These are phyloP conservation scores for Scaptomyza montana DNA, from an alignment of 1,140 invertebrate genomes.

Conservation along the genomic window DNA sequence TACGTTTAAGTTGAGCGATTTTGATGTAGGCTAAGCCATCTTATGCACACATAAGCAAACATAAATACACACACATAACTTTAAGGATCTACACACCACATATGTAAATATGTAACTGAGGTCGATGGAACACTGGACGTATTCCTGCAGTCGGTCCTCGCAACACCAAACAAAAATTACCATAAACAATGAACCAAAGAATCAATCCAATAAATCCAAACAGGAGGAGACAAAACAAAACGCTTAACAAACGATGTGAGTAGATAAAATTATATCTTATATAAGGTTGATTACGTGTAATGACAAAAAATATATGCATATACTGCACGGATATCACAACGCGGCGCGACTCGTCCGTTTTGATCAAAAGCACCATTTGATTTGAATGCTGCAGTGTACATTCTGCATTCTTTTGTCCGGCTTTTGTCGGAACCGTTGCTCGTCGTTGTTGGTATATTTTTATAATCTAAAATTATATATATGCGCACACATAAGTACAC, in stretches of 20 bases:
- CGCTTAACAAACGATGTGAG: conserved; percentile 41
- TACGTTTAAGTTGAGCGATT: conserved; percentile 51
- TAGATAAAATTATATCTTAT: conserved; percentile 43
- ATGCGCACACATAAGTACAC: conserved; percentile 35
- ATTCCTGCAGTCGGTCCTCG: conserved; percentile 23
- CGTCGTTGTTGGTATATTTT: conserved; percentile 67
- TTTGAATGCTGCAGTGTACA: conserved; percentile 67
- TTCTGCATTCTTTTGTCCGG: conserved; percentile 70
- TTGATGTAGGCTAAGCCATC: conserved; percentile 48
- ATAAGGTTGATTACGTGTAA: conserved; percentile 45
- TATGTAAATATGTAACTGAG: neutral
- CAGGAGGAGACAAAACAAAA: conserved; percentile 10
- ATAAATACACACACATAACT: conserved; percentile 20
- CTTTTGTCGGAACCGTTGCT: conserved; percentile 51
- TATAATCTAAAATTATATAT: conserved; percentile 79
- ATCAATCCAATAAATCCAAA: conserved; percentile 1
- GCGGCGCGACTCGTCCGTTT: conserved; percentile 63
- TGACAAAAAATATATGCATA: conserved; percentile 1
- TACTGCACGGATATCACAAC: conserved; percentile 11
- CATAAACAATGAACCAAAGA: conserved; percentile 16
- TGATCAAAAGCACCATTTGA: conserved; percentile 76
- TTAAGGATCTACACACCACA: conserved; percentile 30
- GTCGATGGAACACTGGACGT: conserved; percentile 13
- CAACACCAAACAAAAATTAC: conserved; percentile 10
- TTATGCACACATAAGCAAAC: conserved; percentile 13